Conservation (phyloP, 2,888 invertebrate genomes). For the Chalcis sispes region DNA sequence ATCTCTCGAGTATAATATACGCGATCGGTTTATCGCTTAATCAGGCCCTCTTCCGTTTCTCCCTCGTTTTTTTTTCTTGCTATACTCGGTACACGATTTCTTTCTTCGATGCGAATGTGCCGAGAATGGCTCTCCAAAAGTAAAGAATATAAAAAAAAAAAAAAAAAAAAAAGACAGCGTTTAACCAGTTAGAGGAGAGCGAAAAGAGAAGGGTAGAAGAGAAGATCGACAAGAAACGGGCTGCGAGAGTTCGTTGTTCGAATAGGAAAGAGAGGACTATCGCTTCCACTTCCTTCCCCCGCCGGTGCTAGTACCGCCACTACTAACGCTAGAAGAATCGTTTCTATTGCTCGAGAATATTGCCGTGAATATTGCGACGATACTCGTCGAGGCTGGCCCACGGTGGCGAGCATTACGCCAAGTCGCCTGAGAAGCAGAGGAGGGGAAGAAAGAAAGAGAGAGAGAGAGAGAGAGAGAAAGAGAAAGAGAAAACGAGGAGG, state of each 20-base stretch:
- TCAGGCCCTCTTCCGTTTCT: constrained; percentile 23
- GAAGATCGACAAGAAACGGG: constrained; percentile 38
- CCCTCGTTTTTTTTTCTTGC: background rate
- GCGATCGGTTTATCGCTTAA: constrained; percentile 54
- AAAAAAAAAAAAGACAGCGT: too few relatives aligned
- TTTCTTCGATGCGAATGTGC: constrained; percentile 17
- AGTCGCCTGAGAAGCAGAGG: background rate
- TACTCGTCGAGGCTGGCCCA: constrained; percentile 33
- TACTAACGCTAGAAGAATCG: constrained; percentile 61
- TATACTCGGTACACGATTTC: constrained; percentile 2
- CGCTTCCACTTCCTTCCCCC: too few relatives aligned
- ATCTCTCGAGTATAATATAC: constrained; percentile 22
- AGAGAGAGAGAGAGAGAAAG: background rate
- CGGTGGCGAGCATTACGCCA: background rate
- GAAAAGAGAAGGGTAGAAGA: constrained; percentile 34
- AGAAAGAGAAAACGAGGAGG: constrained; percentile 37
- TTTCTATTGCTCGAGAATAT: constrained; percentile 64
- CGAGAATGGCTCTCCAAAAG: constrained; percentile 33
- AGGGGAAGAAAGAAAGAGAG: background rate
- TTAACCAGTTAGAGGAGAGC: constrained; percentile 2
- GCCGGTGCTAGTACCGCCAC: too few relatives aligned
- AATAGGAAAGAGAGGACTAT: background rate
- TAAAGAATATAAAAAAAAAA: constrained; percentile 5
- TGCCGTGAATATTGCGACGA: constrained; percentile 64
- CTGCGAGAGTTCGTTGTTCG: background rate